phyloP scores from a whole-genome alignment of 2,888 invertebrate genomes.

The Cynaeus angustus region DNA sequence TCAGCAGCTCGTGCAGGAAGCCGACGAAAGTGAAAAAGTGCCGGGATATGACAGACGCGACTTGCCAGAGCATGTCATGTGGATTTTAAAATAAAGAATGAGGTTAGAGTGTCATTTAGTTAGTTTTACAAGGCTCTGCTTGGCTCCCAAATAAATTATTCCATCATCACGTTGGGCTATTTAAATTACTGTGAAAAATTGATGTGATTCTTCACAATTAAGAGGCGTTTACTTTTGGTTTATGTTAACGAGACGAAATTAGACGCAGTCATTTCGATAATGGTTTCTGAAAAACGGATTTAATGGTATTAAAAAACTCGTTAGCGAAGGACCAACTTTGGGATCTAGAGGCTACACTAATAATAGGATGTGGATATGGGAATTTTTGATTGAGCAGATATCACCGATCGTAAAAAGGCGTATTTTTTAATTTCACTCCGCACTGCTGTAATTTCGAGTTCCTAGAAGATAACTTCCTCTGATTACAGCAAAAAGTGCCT shows the following conservation, averaged over 20 bases:
- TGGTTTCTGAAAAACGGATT: slow-evolving; percentile 44
- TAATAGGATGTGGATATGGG: slow-evolving; percentile 25
- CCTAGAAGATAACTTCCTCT: background rate
- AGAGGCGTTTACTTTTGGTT: slow-evolving; percentile 62
- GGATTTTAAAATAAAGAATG: slow-evolving; percentile 53
- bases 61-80: slow-evolving; percentile 41
- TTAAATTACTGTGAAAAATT: slow-evolving; percentile 67
- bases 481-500: background rate
- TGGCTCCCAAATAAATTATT: slow-evolving; percentile 61
- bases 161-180: slow-evolving; percentile 62
- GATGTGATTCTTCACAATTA: slow-evolving; percentile 68
- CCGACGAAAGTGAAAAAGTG: slow-evolving; percentile 59
- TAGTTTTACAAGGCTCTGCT: slow-evolving; percentile 44
- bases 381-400: background rate
- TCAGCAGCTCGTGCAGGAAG: slow-evolving; percentile 53
- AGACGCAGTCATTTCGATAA: slow-evolving; percentile 57
- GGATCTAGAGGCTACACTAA: slow-evolving; percentile 17
- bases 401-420: slow-evolving; percentile 2
- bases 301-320: slow-evolving; percentile 48
- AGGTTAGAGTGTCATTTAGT: slow-evolving; percentile 51
- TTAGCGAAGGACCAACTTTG: slow-evolving; percentile 33
- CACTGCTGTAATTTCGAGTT: too few relatives aligned
- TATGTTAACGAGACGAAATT: slow-evolving; percentile 62
- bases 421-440: too few relatives aligned
- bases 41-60: slow-evolving; percentile 52